Conservation (phyloP, 2,888 invertebrate genomes). For the Chrysodeixis includens region DNA sequence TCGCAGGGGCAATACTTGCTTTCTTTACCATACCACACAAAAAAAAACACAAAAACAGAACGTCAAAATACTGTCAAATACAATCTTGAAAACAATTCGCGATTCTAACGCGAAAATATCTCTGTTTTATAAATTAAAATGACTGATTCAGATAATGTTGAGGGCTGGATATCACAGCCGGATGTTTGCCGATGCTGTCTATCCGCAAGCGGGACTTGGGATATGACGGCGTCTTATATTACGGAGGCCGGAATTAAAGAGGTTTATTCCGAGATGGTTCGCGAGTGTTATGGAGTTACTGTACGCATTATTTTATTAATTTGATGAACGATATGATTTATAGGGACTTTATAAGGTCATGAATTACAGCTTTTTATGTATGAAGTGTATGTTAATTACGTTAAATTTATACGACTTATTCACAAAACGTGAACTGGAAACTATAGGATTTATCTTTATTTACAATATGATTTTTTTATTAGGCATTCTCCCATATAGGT, state of each 20-base stretch:
- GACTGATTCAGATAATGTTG: slow-evolving; percentile 32
- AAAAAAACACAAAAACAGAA: background rate
- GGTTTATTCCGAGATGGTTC: slow-evolving; percentile 70
- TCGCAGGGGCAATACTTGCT: too few relatives aligned
- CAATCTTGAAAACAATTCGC: background rate
- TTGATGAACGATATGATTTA: too few relatives aligned
- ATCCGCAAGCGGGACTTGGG: slow-evolving; percentile 66
- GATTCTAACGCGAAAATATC: background rate
- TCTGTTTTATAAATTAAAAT: slow-evolving; percentile 40
- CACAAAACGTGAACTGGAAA: too few relatives aligned
- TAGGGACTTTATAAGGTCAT: too few relatives aligned
- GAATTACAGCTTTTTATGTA: too few relatives aligned
- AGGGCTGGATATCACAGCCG: slow-evolving; percentile 53
- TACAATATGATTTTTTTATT: too few relatives aligned
- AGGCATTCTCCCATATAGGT: too few relatives aligned
- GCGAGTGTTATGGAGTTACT: slow-evolving; percentile 72
- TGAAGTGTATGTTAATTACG: too few relatives aligned
- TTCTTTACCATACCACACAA: too few relatives aligned
- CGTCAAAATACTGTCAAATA: background rate
- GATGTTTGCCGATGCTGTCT: slow-evolving; percentile 76
- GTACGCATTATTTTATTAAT: slow-evolving; percentile 60
- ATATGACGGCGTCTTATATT: slow-evolving; percentile 66
- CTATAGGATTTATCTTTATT: too few relatives aligned
- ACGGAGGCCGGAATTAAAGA: slow-evolving; percentile 65
- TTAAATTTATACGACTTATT: too few relatives aligned